Evolutionary conservation across 2,113 vertebrate genomes (phyloP), one percentile per base, ranked within the genome.

Genomic region (Alexandromys fortis): DNA sequence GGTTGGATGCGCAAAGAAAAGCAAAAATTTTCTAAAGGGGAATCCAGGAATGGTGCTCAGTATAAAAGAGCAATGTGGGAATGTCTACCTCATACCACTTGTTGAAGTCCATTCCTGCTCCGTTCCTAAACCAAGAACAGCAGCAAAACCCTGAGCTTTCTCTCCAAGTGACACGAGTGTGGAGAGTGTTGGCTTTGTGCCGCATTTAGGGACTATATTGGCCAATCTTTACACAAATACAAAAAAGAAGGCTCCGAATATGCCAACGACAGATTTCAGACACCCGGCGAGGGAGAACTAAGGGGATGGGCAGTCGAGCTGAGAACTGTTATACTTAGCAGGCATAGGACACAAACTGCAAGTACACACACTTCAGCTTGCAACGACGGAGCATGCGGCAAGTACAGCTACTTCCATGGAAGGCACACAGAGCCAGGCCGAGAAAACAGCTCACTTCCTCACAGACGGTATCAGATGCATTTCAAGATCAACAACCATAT

Each of bases 401-500:
- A 17, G 58, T 42, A 30, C 67, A 81, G 30, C 5, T 8, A 13
- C 55, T 92, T 76, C 82, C 79, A 90, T 77, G 63, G 21, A 83
- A 92, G 47, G 91, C 72, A 68, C 38, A 68, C 14, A 91, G 58
- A 52, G 47, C 61, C 33, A 86, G 72, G 93, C 86, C 88, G 38
- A 90, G 92, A 89, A 85, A 90, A 96, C 17, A 82, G 93, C 92
- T 95, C 87, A 58, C 35, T 92, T 91, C 95, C 90, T 96, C 94
- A 92, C 76, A 97, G 47, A 68, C 0, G 63, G 45, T 83, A 86
- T 0, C 89, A 68, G 13, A 72, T 95, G 91, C 97, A 98, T 95
- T 82, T 94, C 97, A 96, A 98, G 97, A 96, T 70, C 70, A 26
- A 90, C 97, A 97, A 96, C 86, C 85, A 95, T 45, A 67, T 90